phyloP scores from a whole-genome alignment of 2,113 vertebrate species.

The Rhynchopsitta pachyrhyncha region DNA sequence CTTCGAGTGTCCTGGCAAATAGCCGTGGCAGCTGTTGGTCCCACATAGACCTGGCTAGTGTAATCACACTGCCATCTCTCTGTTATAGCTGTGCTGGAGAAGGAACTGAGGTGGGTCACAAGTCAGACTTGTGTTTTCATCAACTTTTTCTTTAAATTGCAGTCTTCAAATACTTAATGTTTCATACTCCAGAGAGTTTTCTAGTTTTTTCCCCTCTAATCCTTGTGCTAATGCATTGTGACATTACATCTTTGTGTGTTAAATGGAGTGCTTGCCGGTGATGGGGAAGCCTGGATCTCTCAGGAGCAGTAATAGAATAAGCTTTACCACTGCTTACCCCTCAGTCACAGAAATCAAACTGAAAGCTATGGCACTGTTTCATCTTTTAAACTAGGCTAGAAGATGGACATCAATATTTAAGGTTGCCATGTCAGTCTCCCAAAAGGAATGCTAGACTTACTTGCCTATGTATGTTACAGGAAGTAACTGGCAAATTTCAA shows the following conservation, averaged over 20 bases:
- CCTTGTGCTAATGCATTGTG: not conserved
- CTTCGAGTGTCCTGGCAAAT: not conserved
- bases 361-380: not conserved
- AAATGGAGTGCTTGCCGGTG: not conserved
- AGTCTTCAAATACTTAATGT: not conserved
- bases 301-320: not conserved
- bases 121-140: not conserved
- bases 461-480: not conserved
- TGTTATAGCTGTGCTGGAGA: not conserved
- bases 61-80: not conserved
- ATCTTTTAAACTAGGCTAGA: not conserved
- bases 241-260: not conserved
- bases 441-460: not conserved
- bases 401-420: not conserved
- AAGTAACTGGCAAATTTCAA: not conserved
- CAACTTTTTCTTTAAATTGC: not conserved
- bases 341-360: not conserved
- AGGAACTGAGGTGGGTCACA: not conserved
- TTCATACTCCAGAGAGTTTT: not conserved
- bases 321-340: not conserved
- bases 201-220: not conserved
- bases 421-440: not conserved
- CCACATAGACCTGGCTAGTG: not conserved
- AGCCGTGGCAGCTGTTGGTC: not conserved
- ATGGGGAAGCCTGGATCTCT: not conserved